Evolutionary conservation across 2,888 invertebrate species (phyloP).

Genomic region (Diadegma fenestrale): DNA sequence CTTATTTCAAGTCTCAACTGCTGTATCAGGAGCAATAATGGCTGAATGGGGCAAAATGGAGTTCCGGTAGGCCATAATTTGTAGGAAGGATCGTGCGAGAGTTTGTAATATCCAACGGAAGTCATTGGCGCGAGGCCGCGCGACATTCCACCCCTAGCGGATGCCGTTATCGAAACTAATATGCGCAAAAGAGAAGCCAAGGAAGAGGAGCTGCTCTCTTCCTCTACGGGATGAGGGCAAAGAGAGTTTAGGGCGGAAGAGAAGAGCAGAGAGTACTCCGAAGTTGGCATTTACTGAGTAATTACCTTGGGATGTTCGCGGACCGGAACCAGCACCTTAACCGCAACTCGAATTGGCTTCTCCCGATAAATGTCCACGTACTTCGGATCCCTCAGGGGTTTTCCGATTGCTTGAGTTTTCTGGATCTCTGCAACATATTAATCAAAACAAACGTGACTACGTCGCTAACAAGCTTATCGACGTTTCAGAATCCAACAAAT

Average conservation of each 20-base stretch:
- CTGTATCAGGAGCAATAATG: slow-evolving; percentile 19
- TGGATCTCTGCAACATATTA: slow-evolving; percentile 88
- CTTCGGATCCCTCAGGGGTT: slow-evolving; percentile 89
- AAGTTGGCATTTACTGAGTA: slow-evolving; percentile 64
- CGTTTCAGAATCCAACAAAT: neutral
- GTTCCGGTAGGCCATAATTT: slow-evolving; percentile 6
- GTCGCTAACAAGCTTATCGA: neutral
- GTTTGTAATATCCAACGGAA: slow-evolving; percentile 63
- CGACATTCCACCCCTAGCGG: slow-evolving; percentile 37
- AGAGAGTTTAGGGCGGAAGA: slow-evolving; percentile 8
- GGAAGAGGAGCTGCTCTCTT: neutral
- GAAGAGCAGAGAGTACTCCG: neutral
- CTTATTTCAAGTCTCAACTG: neutral
- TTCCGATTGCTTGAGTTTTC: slow-evolving; percentile 90
- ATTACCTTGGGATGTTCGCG: slow-evolving; percentile 91
- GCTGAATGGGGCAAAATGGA: slow-evolving; percentile 13
- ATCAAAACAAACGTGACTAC: slow-evolving; percentile 28
- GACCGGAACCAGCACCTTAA: slow-evolving; percentile 91
- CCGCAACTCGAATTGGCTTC: slow-evolving; percentile 89
- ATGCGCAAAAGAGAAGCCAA: slow-evolving; percentile 51
- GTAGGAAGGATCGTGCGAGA: slow-evolving; percentile 31
- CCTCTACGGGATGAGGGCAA: neutral
- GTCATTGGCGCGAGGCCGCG: slow-evolving; percentile 57
- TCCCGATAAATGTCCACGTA: slow-evolving; percentile 93
- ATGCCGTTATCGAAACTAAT: slow-evolving; percentile 67